Evolutionary conservation across 64 coral and sea anemone genomes (phyloP), one percentile per base, ranked within the genome.

Genomic region (Anthopleura sola): DNA sequence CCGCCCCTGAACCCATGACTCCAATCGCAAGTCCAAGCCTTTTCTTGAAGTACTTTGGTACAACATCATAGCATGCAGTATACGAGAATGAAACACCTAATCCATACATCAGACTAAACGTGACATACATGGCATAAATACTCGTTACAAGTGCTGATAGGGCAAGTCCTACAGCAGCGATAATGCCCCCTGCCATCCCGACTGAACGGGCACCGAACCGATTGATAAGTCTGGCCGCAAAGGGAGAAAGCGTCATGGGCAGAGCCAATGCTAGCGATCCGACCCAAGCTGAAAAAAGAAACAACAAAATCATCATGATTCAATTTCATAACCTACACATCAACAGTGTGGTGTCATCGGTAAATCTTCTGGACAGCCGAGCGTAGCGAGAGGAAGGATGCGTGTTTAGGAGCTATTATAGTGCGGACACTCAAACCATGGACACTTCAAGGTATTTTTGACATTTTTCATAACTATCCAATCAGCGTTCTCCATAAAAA

Each of bases 1-100:
- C 54, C 15, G 21, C 12, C 17, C 82, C 82, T 26, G 50, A 23
- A 21, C 20, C 49, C 49, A 84, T 58, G 21, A 58, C 54, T 28
- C 82, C 82, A 28, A 84, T 53, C 14, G 82, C 82, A 3, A 60
- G 49, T 5, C 23, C n/a, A 10, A 37, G 24, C 32, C 56, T 36
- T n/a, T 66, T 84, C 33, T 84, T 28, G 40, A 84, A 84, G 32
- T 84, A 84, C 29, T 39, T 84, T 60, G 82, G 82, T 60, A 84
- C 82, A 10, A 84, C 60, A 13, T 13, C 16, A 21, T 37, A 84
- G 48, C 46, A 60, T 18, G 31, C 33, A 15, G 36, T 58, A n/a
- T 53, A 21, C 21, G 62, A 13, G 16, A 56, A 84, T 36, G 53
- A 54, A 36, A 13, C 29, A 28, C 82, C 82, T 0, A 84, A 31